Conservation (phyloP, 2,797 vertebrate species). For the Orestias chungarensis region DNA sequence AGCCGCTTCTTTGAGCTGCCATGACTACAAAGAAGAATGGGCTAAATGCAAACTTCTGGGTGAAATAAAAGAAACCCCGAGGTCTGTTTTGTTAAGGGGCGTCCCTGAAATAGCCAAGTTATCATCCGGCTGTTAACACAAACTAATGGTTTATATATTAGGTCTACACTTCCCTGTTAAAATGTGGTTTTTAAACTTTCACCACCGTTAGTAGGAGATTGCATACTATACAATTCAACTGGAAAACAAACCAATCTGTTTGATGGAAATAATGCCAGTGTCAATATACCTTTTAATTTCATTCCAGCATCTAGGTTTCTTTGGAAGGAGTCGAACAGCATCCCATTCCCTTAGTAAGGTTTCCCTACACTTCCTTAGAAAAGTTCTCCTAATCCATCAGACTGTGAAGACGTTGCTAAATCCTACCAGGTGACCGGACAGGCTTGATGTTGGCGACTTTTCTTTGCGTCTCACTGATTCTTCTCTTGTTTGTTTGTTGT, state of each 20-base stretch:
- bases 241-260: neutral
- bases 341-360: neutral
- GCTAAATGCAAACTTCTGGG: conserved; percentile 46
- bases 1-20: conserved; percentile 47
- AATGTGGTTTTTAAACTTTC: neutral
- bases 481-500: neutral
- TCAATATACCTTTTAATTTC: neutral
- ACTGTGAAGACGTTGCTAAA: neutral
- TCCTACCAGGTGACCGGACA: neutral
- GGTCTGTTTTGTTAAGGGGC: conserved; percentile 26
- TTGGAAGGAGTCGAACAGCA: neutral
- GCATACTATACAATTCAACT: neutral
- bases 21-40: conserved; percentile 40
- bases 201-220: neutral
- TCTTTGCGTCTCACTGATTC: neutral
- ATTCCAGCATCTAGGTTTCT: neutral
- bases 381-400: neutral
- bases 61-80: conserved; percentile 24
- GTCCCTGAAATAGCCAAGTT: conserved; percentile 27
- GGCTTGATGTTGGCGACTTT: too few relatives aligned
- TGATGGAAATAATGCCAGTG: neutral
- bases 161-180: neutral
- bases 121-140: conserved; percentile 25
- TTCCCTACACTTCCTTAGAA: neutral
- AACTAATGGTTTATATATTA: neutral